These are phyloP conservation scores for Chromis chromis DNA, from an alignment of 2,797 vertebrate genomes.

Conservation along the genomic window DNA sequence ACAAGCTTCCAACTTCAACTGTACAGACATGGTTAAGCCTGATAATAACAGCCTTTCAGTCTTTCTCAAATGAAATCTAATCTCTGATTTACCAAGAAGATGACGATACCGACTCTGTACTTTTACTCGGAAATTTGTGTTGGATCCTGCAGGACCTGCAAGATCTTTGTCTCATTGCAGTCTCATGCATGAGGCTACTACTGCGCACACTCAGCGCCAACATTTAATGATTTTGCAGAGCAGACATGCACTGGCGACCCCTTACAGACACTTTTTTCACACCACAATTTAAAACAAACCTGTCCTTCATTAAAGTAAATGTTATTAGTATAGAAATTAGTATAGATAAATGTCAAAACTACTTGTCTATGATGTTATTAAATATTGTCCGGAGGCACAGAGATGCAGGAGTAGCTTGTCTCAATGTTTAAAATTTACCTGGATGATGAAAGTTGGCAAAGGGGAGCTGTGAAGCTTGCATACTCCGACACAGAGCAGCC, in stretches of 20 bases:
- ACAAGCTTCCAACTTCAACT: not conserved
- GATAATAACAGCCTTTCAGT: not conserved
- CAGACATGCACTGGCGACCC: not conserved
- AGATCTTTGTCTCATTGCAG: not conserved
- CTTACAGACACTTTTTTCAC: not conserved
- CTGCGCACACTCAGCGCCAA: not conserved
- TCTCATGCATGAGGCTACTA: not conserved
- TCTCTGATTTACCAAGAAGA: slow-evolving; percentile 7
- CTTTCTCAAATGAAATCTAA: slow-evolving; percentile 5
- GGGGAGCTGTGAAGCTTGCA: slow-evolving; percentile 87
- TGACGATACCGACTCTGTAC: not conserved
- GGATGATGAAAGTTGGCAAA: slow-evolving; percentile 80
- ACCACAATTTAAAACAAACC: not conserved
- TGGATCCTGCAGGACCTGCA: not conserved
- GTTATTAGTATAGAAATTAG: not conserved
- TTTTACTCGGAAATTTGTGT: not conserved
- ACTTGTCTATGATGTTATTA: not conserved
- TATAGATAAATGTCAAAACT: not conserved
- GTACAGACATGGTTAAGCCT: too few species aligned
- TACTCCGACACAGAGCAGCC: slow-evolving; percentile 91
- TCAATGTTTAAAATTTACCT: slow-evolving; percentile 73
- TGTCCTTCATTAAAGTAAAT: not conserved
- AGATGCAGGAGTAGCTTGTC: not conserved
- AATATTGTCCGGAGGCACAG: not conserved
- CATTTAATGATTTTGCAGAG: not conserved